phyloP scores from a whole-genome alignment of 2,113 vertebrate genomes.

The Cyrtonyx montezumae region DNA sequence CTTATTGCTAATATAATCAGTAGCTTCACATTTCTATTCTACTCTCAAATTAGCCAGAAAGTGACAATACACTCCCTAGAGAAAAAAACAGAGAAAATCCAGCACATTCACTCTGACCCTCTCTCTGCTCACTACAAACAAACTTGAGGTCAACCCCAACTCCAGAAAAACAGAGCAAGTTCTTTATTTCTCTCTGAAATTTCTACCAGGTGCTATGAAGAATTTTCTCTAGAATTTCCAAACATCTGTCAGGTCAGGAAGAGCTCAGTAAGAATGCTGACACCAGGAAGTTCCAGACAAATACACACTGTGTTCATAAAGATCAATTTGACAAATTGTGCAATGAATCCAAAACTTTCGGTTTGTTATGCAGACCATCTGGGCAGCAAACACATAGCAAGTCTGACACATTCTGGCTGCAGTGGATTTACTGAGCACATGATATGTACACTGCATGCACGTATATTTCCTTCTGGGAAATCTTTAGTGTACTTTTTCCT shows the following conservation, averaged over 20 bases:
- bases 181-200: not conserved
- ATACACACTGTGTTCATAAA: slow-evolving; percentile 17
- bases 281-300: slow-evolving; percentile 63
- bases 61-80: not conserved
- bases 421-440: slow-evolving; percentile 35
- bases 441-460: slow-evolving; percentile 30
- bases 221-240: slow-evolving; percentile 37
- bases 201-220: slow-evolving; percentile 21
- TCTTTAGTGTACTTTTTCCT: slow-evolving; percentile 53
- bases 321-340: slow-evolving; percentile 54
- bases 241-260: slow-evolving; percentile 33
- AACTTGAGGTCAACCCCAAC: not conserved
- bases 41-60: not conserved
- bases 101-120: not conserved
- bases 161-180: not conserved
- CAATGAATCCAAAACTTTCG: slow-evolving; percentile 49
- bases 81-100: not conserved
- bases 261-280: not conserved
- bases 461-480: slow-evolving; percentile 65
- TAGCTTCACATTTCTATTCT: not conserved
- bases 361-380: slow-evolving; percentile 70
- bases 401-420: slow-evolving; percentile 66
- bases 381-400: slow-evolving; percentile 58
- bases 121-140: not conserved
- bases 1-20: not conserved